phyloP scores from a whole-genome alignment of 2,888 invertebrate genomes.

The Acanthosoma haemorrhoidale region DNA sequence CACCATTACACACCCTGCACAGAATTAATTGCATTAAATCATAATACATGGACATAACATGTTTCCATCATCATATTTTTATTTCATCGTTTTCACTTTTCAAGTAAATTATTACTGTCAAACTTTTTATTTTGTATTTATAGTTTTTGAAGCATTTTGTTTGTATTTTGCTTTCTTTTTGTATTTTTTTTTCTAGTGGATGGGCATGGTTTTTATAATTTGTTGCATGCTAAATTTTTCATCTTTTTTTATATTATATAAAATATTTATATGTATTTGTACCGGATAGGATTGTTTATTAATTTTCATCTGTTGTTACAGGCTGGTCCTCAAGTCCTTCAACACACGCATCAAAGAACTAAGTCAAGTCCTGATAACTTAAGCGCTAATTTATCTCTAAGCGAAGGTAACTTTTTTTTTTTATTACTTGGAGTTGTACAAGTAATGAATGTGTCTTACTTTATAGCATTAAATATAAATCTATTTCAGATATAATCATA shows the following conservation, averaged over 20 bases:
- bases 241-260: not conserved
- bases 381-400: conserved; percentile 41
- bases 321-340: conserved; percentile 30
- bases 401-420: conserved; percentile 41
- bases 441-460: not conserved
- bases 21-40: too few species aligned
- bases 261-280: not conserved
- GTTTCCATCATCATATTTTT: too few species aligned
- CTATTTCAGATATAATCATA: too few species aligned
- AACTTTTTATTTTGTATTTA: too few species aligned
- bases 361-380: conserved; percentile 57
- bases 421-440: not conserved
- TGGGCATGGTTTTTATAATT: not conserved
- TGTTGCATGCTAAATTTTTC: not conserved
- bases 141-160: too few species aligned
- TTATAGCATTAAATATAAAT: too few species aligned
- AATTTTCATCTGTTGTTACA: conserved; percentile 2
- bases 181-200: not conserved
- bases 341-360: conserved; percentile 57
- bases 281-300: too few species aligned
- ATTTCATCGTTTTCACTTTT: too few species aligned
- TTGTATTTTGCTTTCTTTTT: not conserved
- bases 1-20: too few species aligned
- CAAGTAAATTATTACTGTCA: too few species aligned
- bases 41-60: too few species aligned